Conservation (phyloP, 2,113 vertebrate genomes). For the Anthoscopus minutus region DNA sequence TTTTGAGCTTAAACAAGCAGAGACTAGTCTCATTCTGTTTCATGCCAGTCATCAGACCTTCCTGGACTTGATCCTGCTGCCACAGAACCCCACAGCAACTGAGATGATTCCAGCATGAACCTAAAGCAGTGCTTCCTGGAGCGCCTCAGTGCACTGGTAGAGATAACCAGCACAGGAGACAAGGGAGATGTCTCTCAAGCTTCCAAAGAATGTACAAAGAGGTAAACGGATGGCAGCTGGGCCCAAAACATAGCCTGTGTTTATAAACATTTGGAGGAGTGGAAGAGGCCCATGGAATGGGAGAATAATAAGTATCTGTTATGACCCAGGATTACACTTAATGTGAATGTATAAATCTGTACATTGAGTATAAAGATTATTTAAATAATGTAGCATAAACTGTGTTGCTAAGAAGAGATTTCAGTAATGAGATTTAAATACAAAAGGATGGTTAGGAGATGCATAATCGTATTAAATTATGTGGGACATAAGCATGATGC, state of each 20-base stretch:
- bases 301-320: neutral
- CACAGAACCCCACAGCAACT: too few species aligned
- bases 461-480: neutral
- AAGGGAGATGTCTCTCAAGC: neutral
- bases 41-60: too few species aligned
- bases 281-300: neutral
- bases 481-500: neutral
- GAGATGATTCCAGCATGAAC: neutral
- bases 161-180: neutral
- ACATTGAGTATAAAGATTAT: neutral
- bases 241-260: neutral
- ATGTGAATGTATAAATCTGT: neutral
- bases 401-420: neutral
- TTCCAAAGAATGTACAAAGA: neutral
- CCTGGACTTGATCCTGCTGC: too few species aligned
- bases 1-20: too few species aligned
- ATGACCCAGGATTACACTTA: neutral
- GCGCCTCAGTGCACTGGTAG: neutral
- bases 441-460: neutral
- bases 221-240: neutral
- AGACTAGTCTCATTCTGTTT: too few species aligned
- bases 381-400: neutral
- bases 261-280: neutral
- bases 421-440: neutral
- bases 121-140: neutral